Base-by-base conservation (phyloP, 2,888 invertebrate species). In the Noctua pronuba region DNA sequence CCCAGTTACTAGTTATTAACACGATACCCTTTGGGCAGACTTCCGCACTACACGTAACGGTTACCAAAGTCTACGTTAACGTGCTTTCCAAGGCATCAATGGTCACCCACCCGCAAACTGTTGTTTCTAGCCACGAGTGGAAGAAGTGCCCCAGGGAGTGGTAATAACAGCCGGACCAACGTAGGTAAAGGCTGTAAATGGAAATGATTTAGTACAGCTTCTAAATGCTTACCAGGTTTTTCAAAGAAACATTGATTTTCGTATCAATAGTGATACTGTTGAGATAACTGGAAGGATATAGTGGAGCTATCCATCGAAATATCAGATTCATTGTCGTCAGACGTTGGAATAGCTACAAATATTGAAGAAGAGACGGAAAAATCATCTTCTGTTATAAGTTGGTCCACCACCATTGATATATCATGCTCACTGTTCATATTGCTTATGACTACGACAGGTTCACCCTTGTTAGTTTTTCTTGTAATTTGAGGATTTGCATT, bases 271-370 rank as follows among this genome's bases (percentile, higher is more conserved):
- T 41, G 4, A 35, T 55, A 41, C 7, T 71, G 35, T 44, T 74
- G 24, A 24, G 64, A 83, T 58, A 73, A 35, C 44, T 83, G 70
- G 1, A 77, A 64, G 44, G 77, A 77, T 46, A 78, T 31, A 44
- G 64, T 71, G 1, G 83, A 82, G n/a, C 62, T 52, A 49, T 64
- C 41, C 13, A 49, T 62, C 13, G 68, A 64, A 6, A 44, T 16
- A 4, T 78, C 72, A 0, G 73, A 80, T 49, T 87, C 88, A 67
- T 89, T 88, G 44, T 92, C 91, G 7, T 92, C 91, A 24, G 90
- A 88, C 6, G 78, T 74, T 16, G 93, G 88, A 7, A 94, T 87
- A 2, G 93, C 86, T 24, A 94, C 80, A 70, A 91, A 90, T 60
- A 93, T 85, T 16, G 93, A 93, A 6, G 94, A 93, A 7, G 87